phyloP scores from a whole-genome alignment of 2,113 vertebrate genomes.

The Nibea coibor region DNA sequence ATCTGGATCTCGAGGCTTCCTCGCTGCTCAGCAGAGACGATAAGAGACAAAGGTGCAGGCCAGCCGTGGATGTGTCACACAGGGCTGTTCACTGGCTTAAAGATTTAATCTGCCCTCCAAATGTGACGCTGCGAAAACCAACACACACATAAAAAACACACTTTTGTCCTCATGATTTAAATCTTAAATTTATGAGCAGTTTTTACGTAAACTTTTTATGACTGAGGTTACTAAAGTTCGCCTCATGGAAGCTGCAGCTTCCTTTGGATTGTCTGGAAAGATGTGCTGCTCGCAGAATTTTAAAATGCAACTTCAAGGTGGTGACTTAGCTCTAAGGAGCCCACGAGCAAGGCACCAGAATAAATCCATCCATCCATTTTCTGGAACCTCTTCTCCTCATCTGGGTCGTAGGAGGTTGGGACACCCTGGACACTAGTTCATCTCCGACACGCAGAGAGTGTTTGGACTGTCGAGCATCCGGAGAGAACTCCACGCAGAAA shows the following conservation, averaged over 20 bases:
- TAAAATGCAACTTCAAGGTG: neutral
- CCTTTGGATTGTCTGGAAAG: neutral
- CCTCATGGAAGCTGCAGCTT: neutral
- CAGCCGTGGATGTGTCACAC: conserved; percentile 21
- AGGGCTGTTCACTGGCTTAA: neutral
- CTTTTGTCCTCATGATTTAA: neutral
- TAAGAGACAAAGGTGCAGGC: conserved; percentile 10
- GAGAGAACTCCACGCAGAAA: too few relatives aligned
- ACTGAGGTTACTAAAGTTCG: neutral
- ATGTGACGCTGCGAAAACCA: neutral
- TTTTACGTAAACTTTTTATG: neutral
- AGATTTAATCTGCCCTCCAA: neutral
- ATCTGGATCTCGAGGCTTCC: conserved; percentile 37
- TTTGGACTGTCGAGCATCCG: too few relatives aligned
- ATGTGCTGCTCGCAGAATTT: neutral
- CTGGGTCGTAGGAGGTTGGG: too few relatives aligned
- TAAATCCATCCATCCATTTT: too few relatives aligned
- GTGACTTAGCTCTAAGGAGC: too few relatives aligned
- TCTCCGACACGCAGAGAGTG: too few relatives aligned
- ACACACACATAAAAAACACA: neutral
- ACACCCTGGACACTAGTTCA: too few relatives aligned
- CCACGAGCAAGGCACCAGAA: too few relatives aligned
- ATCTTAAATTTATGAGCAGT: neutral
- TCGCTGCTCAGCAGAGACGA: conserved; percentile 38
- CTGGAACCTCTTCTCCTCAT: too few relatives aligned